Conservation (phyloP, 37 sponge, comb jelly and placozoan species). For the Haliclona indistincta region DNA sequence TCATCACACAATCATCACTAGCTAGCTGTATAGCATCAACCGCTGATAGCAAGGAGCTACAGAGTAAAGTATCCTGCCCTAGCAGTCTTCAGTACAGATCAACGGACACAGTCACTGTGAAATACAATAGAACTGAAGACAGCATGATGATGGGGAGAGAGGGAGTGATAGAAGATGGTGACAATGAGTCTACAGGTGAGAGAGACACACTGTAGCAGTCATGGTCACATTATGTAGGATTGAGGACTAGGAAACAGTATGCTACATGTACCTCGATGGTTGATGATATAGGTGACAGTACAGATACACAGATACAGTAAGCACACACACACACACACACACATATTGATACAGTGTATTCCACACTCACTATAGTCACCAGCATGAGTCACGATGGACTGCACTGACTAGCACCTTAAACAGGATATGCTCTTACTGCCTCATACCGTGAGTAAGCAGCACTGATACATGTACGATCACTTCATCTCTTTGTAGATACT, state of each 20-base stretch:
- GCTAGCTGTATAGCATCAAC: background rate
- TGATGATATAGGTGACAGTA: background rate
- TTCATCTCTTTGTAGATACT: slow-evolving; percentile 40
- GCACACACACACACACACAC: too few species aligned
- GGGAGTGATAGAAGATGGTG: background rate
- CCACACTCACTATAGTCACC: background rate
- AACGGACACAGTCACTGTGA: background rate
- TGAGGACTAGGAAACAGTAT: background rate
- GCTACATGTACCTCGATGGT: background rate
- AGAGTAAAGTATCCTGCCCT: background rate
- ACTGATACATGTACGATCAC: background rate
- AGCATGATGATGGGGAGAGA: background rate
- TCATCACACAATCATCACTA: background rate
- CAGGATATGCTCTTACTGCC: slow-evolving; percentile 39
- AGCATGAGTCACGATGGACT: background rate
- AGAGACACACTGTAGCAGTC: background rate
- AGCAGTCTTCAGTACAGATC: background rate
- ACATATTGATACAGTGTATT: too few species aligned
- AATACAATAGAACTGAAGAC: background rate
- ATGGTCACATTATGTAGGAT: background rate
- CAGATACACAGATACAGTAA: slow-evolving; percentile 4
- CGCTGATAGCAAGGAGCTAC: background rate
- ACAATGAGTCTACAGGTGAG: background rate
- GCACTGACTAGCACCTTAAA: background rate
- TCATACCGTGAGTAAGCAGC: slow-evolving; percentile 39